Base-by-base conservation (phyloP, 2,797 vertebrate species). In the Manis crassicaudata region DNA sequence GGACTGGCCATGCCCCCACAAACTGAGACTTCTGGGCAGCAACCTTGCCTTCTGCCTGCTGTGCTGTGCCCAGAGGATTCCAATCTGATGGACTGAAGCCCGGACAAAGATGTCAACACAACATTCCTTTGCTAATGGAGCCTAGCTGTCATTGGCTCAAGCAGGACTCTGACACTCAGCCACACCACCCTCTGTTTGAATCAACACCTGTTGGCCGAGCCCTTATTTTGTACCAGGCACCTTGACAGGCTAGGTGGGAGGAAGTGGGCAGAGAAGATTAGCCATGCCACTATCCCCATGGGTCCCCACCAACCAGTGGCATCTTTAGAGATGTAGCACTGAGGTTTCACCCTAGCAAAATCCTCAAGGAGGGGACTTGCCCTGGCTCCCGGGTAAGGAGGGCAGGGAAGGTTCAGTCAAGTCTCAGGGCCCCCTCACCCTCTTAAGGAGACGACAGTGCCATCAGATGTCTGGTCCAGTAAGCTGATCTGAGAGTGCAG, bases 41-140 rank as follows among this genome's bases (percentile, higher is more conserved):
- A 95, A 72, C 2, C 37, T 86, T 83, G 29, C 54, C 60, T 76
- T 60, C 76, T 87, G 35, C 12, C 27, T 52, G 35, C 60, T n/a
- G 16, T 32, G 25, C 43, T 68, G 2, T 84, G 32, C 18, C 52
- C 56, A 81, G n/a, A 84, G 25, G 29, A 67, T 52, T 76, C 46
- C 68, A 52, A 50, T 25, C n/a, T 58, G 29, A 4, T 23, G 67
- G 73, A 43, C 80, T 50, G 32, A 23, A 90, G 67, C 25, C 62
- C 68, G 21, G n/a, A 43, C 67, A 95, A 93, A 97, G 77, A 90
- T 40, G 32, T 85, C 62, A 65, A 68, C 62, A 75, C 60, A 63
- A 77, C n/a, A 16, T 73, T 60, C 67, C 65, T 92, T 75, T 93
- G 80, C 62, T 85, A 68, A 87, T 63, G 72, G 54, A 85, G 73